These are phyloP conservation scores for Cloeon dipterum DNA, from an alignment of 2,888 invertebrate species.

Conservation along the genomic window DNA sequence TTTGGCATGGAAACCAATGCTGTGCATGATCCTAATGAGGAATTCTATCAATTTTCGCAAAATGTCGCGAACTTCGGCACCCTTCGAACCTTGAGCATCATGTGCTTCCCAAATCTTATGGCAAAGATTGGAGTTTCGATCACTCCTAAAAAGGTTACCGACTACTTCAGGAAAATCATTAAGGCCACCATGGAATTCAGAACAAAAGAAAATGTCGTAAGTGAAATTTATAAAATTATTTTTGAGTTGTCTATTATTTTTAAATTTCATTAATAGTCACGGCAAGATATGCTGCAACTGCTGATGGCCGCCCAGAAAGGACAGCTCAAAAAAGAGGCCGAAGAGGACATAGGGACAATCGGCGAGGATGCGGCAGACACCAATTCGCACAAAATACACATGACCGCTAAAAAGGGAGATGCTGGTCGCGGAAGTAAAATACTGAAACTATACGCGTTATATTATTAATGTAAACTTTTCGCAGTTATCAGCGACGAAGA, in stretches of 20 bases:
- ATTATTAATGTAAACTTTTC: too few relatives aligned
- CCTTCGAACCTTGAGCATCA: background rate
- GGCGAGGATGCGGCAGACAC: too few relatives aligned
- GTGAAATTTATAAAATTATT: background rate
- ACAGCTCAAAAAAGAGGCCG: background rate
- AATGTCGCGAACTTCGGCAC: conserved; percentile 1
- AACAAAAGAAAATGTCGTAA: conserved; percentile 1
- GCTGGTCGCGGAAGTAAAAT: too few relatives aligned
- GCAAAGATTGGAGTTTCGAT: background rate
- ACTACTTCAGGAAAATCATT: conserved; percentile 2
- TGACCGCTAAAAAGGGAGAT: background rate
- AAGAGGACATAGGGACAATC: background rate
- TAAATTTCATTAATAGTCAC: background rate
- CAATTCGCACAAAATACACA: too few relatives aligned
- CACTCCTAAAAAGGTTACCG: background rate
- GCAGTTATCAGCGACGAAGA: conserved; percentile 2
- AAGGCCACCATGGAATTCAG: background rate
- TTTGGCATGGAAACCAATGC: conserved; percentile 9
- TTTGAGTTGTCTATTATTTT: too few relatives aligned
- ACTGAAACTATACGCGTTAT: background rate
- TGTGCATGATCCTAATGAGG: conserved; percentile 7
- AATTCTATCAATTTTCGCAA: conserved; percentile 8
- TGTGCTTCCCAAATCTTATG: background rate
- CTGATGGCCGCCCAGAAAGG: conserved; percentile 1
- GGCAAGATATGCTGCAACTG: conserved; percentile 1